Conservation (phyloP, 2,797 vertebrate species). For the Euphonia xanthogaster region DNA sequence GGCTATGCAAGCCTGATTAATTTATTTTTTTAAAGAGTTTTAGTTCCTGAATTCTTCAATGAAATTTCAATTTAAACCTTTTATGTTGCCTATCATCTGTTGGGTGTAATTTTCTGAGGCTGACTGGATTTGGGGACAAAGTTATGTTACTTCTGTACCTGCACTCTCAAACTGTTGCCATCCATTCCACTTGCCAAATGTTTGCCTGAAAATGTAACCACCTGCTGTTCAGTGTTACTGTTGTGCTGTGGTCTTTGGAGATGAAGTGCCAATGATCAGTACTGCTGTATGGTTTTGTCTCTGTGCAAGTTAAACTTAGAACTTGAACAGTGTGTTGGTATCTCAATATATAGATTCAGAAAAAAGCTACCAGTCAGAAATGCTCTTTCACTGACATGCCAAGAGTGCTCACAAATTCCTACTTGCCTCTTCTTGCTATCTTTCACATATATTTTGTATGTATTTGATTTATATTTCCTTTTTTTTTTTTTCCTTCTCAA, state of each 20-base stretch:
- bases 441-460: neutral
- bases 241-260: neutral
- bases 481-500: neutral
- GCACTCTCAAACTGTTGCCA: neutral
- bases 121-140: neutral
- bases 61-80: neutral
- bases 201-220: neutral
- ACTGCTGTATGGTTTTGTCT: neutral
- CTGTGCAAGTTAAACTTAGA: neutral
- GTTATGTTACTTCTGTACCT: neutral
- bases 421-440: neutral
- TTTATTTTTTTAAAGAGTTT: neutral
- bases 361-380: neutral
- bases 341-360: neutral
- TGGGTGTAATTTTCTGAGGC: neutral
- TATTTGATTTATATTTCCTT: neutral
- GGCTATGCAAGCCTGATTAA: neutral
- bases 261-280: neutral
- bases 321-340: neutral
- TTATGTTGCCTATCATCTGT: neutral
- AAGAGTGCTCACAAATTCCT: neutral
- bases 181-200: neutral
- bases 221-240: neutral
- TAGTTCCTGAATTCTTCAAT: rapidly evolving
- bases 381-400: neutral